These are phyloP conservation scores for Parnassius mnemosyne DNA, from an alignment of 2,888 invertebrate species.

Conservation along the genomic window DNA sequence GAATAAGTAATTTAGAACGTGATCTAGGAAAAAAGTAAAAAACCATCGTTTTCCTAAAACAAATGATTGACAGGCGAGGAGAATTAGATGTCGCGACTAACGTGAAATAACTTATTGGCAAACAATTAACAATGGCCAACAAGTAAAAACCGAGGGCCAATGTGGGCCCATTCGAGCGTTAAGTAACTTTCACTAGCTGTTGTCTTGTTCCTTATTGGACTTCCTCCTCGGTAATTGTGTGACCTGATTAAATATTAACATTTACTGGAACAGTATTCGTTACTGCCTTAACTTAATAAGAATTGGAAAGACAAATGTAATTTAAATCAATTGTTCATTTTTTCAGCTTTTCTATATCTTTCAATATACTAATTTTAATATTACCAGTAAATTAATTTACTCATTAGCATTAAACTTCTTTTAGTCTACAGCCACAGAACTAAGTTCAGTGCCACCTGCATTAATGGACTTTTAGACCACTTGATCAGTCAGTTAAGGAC, in stretches of 20 bases:
- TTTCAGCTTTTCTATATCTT: too few species aligned
- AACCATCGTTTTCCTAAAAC: background rate
- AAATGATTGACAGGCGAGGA: conserved; percentile 35
- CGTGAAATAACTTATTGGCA: conserved; percentile 48
- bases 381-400: too few species aligned
- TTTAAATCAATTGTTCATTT: too few species aligned
- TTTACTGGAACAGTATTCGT: background rate
- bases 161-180: conserved; percentile 62
- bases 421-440: too few species aligned
- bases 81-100: conserved; percentile 46
- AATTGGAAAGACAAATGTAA: background rate
- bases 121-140: conserved; percentile 56
- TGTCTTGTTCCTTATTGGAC: conserved; percentile 34
- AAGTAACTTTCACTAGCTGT: conserved; percentile 64
- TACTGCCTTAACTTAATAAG: background rate
- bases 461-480: too few species aligned
- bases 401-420: too few species aligned
- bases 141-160: conserved; percentile 48
- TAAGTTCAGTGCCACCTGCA: too few species aligned
- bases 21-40: background rate
- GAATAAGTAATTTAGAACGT: background rate
- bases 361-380: too few species aligned
- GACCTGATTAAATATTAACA: conserved; percentile 17
- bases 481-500: too few species aligned
- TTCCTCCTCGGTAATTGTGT: conserved; percentile 26